These are phyloP conservation scores for Nemotelus nigrinus DNA, from an alignment of 2,888 invertebrate species.

Conservation along the genomic window DNA sequence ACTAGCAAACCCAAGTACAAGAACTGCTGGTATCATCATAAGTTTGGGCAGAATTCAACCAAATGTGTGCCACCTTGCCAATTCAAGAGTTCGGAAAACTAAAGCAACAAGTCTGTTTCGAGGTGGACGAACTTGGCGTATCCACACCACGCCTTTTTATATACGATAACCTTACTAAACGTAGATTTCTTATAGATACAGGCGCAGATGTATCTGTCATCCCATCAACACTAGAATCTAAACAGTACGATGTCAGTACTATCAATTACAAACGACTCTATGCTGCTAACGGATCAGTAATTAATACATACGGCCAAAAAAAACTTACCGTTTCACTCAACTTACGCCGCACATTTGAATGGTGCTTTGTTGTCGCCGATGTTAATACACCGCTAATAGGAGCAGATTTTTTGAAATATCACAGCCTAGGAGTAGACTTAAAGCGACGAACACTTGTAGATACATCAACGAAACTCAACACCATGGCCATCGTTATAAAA, in stretches of 20 bases:
- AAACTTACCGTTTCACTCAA: neutral
- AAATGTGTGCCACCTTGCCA: too few species aligned
- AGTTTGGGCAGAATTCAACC: too few species aligned
- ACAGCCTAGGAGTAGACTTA: neutral
- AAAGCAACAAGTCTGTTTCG: neutral
- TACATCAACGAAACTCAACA: neutral
- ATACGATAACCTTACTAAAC: too few species aligned
- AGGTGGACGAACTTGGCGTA: neutral
- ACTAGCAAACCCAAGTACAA: too few species aligned
- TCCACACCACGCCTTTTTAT: neutral
- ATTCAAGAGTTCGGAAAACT: too few species aligned
- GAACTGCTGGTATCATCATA: too few species aligned
- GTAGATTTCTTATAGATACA: neutral
- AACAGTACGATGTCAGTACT: too few species aligned
- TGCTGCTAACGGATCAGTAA: conserved; percentile 6
- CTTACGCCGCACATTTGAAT: neutral
- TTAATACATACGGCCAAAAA: neutral
- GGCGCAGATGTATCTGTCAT: neutral
- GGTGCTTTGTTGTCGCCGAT: conserved; percentile 8
- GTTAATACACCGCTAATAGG: neutral
- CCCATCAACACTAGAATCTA: neutral
- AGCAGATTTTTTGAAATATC: conserved; percentile 1
- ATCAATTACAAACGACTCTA: too few species aligned
- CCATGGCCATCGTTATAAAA: too few species aligned
- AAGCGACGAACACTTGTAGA: neutral